phyloP scores from a whole-genome alignment of 2,113 vertebrate species.

The Garra rufa region DNA sequence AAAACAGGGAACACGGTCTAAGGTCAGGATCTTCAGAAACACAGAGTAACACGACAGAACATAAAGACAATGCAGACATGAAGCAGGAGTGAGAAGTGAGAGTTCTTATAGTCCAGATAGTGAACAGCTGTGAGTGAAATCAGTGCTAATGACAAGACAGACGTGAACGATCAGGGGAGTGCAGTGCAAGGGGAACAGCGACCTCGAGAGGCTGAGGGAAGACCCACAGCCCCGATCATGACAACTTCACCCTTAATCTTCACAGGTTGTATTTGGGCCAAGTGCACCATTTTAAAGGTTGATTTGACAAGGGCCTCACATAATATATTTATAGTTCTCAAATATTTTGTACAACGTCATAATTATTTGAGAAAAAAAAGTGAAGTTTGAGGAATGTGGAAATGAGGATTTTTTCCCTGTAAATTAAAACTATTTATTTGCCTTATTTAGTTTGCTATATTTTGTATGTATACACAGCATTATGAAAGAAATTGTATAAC shows the following conservation, averaged over 20 bases:
- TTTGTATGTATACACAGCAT: constrained; percentile 86
- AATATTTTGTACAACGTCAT: constrained; percentile 82
- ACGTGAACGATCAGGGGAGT: too few relatives aligned
- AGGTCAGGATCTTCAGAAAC: too few relatives aligned
- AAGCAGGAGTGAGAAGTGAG: too few relatives aligned
- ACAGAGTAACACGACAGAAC: too few relatives aligned
- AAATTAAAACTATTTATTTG: constrained; percentile 93
- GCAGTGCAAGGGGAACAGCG: too few relatives aligned
- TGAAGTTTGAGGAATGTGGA: constrained; percentile 75
- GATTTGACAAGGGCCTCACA: constrained; percentile 67
- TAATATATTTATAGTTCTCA: constrained; percentile 79
- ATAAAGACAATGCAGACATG: too few relatives aligned
- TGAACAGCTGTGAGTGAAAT: too few relatives aligned
- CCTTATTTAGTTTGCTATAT: constrained; percentile 88
- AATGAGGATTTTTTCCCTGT: constrained; percentile 72
- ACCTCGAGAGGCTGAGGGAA: too few relatives aligned
- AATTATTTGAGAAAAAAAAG: constrained; percentile 67
- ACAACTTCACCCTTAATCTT: constrained; percentile 68
- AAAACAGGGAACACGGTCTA: too few relatives aligned
- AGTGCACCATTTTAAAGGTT: constrained; percentile 72
- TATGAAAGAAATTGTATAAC: constrained; percentile 75
- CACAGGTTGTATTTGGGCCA: constrained; percentile 69
- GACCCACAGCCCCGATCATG: too few relatives aligned
- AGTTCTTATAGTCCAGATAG: too few relatives aligned
- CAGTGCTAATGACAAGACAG: too few relatives aligned